These are phyloP conservation scores for Camptogramma bilineatum DNA, from an alignment of 2,888 invertebrate species.

Conservation along the genomic window DNA sequence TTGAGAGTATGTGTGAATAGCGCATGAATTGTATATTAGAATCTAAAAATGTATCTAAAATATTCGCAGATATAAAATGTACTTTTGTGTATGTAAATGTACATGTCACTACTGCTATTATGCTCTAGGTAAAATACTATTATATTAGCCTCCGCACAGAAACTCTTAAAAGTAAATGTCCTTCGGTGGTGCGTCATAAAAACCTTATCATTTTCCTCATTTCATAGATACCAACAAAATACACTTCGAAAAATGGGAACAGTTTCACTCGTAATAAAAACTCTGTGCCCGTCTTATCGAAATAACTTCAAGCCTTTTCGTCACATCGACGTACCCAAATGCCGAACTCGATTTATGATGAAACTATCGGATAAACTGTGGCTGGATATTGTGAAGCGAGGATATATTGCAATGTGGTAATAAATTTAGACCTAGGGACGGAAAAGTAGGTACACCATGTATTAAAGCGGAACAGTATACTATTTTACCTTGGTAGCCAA, in stretches of 20 bases:
- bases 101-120: too few relatives aligned
- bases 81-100: too few relatives aligned
- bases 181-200: slow-evolving; percentile 19
- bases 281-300: slow-evolving; percentile 28
- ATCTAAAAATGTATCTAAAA: too few relatives aligned
- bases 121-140: too few relatives aligned
- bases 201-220: slow-evolving; percentile 28
- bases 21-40: too few relatives aligned
- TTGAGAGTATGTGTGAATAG: too few relatives aligned
- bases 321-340: slow-evolving; percentile 28
- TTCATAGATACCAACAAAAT: slow-evolving; percentile 19
- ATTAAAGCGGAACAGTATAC: background rate
- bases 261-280: slow-evolving; percentile 31
- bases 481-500: too few relatives aligned
- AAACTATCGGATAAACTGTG: slow-evolving; percentile 19
- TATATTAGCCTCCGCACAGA: background rate
- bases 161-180: slow-evolving; percentile 6
- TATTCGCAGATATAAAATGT: too few relatives aligned
- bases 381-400: slow-evolving; percentile 23
- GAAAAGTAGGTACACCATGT: slow-evolving; percentile 9
- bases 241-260: slow-evolving; percentile 16
- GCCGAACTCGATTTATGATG: slow-evolving; percentile 29
- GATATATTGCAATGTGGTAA: slow-evolving; percentile 22
- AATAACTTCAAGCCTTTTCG: slow-evolving; percentile 33
- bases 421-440: slow-evolving; percentile 21